Evolutionary conservation across 1,140 invertebrate species (phyloP), one percentile per base, ranked within the genome.

Genomic region (Seison nebaliae): DNA sequence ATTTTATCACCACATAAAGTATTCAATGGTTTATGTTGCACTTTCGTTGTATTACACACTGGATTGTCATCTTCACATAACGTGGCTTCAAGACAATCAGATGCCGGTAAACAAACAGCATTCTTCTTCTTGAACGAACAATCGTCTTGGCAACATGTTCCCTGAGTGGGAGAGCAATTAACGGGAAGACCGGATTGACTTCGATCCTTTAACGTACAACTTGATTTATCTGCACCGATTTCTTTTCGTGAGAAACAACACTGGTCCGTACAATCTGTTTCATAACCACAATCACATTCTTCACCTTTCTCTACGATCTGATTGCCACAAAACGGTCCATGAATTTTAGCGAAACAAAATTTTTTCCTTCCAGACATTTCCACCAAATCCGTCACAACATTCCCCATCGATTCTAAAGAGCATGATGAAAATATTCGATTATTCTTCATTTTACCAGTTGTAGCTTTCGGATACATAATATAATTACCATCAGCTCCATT

Each of bases 221-320:
- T 55, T 44, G 50, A 44, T 15, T 23, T 15, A 5, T 34, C 18
- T 36, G 36, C 16, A 20, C 23, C 30, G 7, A 26, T 29, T 12
- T 32, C 32, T 26, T n/a, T 17, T 20, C n/a, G 57, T 4, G 84
- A 83, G 57, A 84, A 81, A 58, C 88, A 98, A 54, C 88, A 98
- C 23, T 67, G 69, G 38, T 65, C 60, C 41, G 68, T 68, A 59
- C 86, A 94, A 52, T 96, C 86, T 15, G 70, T 67, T 38, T 76
- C 70, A 54, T 86, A 98, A 16, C 88, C 88, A 55, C 88, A 98
- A 58, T 98, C 88, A 52, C 88, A 98, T 59, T 96, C 76, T 58
- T 98, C 88, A 9, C 77, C 81, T 20, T 72, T 73, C 58, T 98
- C 88, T 1, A 88, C 80, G 49, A 96, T 91, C 62, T 88, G 86